A percentile compares a stretch with the other conserved stretches of the same genome.
Evolutionary conservation across 2,888 invertebrate species (phyloP).

Genomic region (Callosobruchus maculatus): DNA sequence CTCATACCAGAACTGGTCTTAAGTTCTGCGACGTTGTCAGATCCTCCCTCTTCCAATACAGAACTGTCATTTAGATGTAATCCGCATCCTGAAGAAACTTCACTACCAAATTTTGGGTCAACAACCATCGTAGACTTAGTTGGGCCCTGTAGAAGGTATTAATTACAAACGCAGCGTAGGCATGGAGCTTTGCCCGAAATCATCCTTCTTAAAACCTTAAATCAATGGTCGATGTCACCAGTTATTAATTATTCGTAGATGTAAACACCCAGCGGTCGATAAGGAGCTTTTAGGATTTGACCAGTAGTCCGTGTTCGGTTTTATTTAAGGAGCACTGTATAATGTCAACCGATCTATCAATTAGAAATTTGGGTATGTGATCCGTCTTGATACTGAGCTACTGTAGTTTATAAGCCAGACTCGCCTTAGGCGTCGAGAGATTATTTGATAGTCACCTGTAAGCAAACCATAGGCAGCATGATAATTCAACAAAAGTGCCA

Average conservation of each 20-base stretch:
- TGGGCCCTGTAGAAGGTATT: conserved; percentile 4
- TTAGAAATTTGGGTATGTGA: conserved; percentile 43
- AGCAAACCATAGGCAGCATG: background rate
- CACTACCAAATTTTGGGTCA: too few relatives aligned
- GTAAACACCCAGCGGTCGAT: conserved; percentile 14
- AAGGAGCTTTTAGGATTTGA: conserved; percentile 6
- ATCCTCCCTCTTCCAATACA: too few relatives aligned
- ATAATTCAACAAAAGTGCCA: too few relatives aligned
- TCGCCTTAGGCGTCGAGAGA: background rate
- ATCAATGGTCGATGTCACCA: conserved; percentile 22
- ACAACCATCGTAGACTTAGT: background rate
- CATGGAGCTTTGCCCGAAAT: conserved; percentile 12
- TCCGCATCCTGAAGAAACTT: too few relatives aligned
- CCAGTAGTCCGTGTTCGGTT: conserved; percentile 7
- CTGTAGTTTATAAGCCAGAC: conserved; percentile 37
- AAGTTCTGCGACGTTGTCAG: too few relatives aligned
- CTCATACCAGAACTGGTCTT: too few relatives aligned
- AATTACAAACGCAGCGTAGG: conserved; percentile 19
- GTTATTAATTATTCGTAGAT: conserved; percentile 23
- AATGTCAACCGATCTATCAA: conserved; percentile 48
- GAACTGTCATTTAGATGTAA: too few relatives aligned
- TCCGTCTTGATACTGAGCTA: conserved; percentile 41
- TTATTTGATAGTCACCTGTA: background rate
- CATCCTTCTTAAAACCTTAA: conserved; percentile 16
- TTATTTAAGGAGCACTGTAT: conserved; percentile 16